Conservation (phyloP, 2,797 vertebrate species). For the Enteromius mattozi region DNA sequence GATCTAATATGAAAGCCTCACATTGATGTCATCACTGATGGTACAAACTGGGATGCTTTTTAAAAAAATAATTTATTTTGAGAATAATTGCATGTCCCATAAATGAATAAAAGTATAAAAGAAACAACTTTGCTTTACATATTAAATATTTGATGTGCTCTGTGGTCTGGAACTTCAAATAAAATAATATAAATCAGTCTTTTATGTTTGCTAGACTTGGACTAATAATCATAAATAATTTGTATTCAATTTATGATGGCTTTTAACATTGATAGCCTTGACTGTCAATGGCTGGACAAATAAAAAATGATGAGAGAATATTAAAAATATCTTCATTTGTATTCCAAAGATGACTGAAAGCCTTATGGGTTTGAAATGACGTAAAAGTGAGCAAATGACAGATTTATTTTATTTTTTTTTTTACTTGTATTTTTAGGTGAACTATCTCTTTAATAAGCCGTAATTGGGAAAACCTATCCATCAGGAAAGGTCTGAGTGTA, state of each 20-base stretch:
- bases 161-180: background rate
- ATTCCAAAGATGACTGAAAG: background rate
- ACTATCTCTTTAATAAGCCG: slow-evolving; percentile 20
- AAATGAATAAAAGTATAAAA: slow-evolving; percentile 1
- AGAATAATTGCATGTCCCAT: slow-evolving; percentile 48
- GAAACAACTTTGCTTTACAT: slow-evolving; percentile 30
- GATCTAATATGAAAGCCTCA: background rate
- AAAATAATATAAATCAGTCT: background rate
- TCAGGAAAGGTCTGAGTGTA: slow-evolving; percentile 33
- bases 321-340: background rate
- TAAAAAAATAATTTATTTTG: slow-evolving; percentile 43
- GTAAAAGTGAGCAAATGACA: background rate
- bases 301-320: background rate
- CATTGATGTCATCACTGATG: background rate
- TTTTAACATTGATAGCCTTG: background rate
- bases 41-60: background rate
- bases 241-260: background rate
- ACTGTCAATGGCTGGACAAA: background rate
- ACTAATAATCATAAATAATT: background rate
- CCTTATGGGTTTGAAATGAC: background rate
- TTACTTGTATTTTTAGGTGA: background rate
- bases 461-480: slow-evolving; percentile 33
- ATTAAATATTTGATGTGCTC: background rate
- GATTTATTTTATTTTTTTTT: background rate
- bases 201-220: background rate